Percentiles rank a stretch among this genome's conserved stretches.
These are phyloP conservation scores for Pygoscelis antarcticus DNA, from an alignment of 2,113 vertebrate species.

Conservation along the genomic window DNA sequence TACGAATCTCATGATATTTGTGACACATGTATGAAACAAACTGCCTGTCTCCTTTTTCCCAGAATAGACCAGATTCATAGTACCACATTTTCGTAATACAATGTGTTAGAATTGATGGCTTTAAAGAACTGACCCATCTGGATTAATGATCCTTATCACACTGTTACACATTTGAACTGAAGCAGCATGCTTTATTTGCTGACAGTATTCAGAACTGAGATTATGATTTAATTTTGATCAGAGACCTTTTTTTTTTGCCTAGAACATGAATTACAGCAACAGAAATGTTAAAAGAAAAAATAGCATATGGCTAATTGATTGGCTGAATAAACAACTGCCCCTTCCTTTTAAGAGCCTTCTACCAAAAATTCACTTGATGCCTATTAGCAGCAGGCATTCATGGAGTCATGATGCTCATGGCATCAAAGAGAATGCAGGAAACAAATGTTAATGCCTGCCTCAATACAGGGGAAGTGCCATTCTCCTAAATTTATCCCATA, in stretches of 20 bases:
- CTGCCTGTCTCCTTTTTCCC: neutral
- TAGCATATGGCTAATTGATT: neutral
- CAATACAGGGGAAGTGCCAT: neutral
- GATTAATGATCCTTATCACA: slow-evolving; percentile 3
- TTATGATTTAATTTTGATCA: slow-evolving; percentile 4
- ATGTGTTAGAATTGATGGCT: neutral
- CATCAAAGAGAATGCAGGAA: neutral
- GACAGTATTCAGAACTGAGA: neutral
- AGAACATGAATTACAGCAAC: neutral
- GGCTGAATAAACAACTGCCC: neutral
- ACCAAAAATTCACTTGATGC: neutral
- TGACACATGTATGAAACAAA: neutral
- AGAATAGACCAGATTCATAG: neutral
- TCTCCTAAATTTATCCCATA: neutral
- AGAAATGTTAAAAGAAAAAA: neutral
- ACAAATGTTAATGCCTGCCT: neutral
- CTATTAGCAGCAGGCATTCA: neutral
- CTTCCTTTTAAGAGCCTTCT: neutral
- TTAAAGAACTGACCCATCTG: neutral
- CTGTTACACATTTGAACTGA: neutral
- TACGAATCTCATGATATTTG: neutral
- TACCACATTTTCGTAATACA: neutral
- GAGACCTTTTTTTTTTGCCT: neutral
- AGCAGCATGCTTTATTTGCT: neutral
- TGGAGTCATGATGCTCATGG: neutral